Percentiles rank a stretch among this genome's conserved stretches.
These are phyloP conservation scores for Dromaius novaehollandiae DNA, from an alignment of 2,113 vertebrate genomes.

Conservation along the genomic window DNA sequence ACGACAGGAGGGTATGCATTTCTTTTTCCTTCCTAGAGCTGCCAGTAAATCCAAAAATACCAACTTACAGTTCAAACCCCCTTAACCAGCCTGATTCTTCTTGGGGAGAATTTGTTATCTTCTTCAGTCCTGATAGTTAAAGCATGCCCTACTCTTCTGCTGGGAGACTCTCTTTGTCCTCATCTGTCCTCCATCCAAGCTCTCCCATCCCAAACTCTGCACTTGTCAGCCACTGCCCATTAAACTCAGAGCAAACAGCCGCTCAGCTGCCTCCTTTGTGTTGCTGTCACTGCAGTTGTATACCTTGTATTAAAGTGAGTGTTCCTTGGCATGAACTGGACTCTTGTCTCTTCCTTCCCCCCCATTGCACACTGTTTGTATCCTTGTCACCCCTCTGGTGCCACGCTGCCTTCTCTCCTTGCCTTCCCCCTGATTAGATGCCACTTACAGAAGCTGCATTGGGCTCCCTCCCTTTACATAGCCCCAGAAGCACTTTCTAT, in stretches of 20 bases:
- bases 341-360: background rate
- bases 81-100: background rate
- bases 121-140: background rate
- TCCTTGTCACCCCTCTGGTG: background rate
- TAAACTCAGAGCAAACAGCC: background rate
- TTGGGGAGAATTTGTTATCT: background rate
- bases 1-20: background rate
- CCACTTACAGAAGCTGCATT: background rate
- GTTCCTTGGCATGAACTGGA: background rate
- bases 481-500: background rate
- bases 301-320: background rate
- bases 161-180: background rate
- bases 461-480: background rate
- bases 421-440: background rate
- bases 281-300: background rate
- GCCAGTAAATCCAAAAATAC: background rate
- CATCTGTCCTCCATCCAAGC: background rate
- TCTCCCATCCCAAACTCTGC: background rate
- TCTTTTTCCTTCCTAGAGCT: background rate
- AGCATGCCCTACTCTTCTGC: background rate
- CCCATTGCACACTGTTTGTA: background rate
- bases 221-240: background rate
- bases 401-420: background rate
- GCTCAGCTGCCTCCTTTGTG: background rate
- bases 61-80: background rate